Percentiles rank a stretch among this genome's conserved stretches.
Evolutionary conservation across 30 jellyfish, hydroid and myxozoan species (phyloP).

Genomic region (Aurelia coerulea): DNA sequence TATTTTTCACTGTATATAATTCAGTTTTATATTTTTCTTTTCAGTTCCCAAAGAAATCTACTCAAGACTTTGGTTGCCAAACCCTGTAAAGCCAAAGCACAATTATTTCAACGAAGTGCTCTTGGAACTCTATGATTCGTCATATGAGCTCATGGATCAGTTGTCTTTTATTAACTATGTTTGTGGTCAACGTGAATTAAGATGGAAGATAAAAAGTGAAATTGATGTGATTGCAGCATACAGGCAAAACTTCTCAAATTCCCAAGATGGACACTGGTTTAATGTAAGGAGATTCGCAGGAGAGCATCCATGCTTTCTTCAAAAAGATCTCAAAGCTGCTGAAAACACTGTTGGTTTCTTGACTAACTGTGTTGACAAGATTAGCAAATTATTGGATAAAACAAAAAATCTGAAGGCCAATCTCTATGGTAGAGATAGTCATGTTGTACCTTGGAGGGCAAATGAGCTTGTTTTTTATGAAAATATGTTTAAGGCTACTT

Average conservation of each 20-base stretch:
- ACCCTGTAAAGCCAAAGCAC: no score
- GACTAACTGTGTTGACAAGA: background rate
- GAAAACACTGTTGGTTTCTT: background rate
- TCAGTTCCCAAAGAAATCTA: no score
- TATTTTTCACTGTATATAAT: no score
- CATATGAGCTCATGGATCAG: no score
- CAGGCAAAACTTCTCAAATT: conserved; percentile 2
- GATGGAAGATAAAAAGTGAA: no score
- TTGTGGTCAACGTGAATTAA: no score
- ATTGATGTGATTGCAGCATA: conserved; percentile 2
- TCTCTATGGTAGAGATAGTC: background rate
- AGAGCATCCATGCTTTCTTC: background rate
- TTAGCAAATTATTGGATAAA: background rate
- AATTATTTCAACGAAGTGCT: no score
- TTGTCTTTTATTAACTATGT: no score
- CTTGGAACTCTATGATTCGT: no score
- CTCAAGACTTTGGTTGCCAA: no score
- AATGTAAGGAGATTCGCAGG: conserved; percentile 1
- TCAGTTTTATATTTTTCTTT: no score
- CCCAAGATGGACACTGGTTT: conserved; percentile 4
- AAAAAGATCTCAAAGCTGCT: background rate
- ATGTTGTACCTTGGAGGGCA: background rate
- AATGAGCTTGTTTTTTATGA: background rate
- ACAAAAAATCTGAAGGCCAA: background rate
- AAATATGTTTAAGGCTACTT: no score